Evolutionary conservation across 2,888 invertebrate genomes (phyloP), one percentile per base, ranked within the genome.

Genomic region (Ceramica pisi): DNA sequence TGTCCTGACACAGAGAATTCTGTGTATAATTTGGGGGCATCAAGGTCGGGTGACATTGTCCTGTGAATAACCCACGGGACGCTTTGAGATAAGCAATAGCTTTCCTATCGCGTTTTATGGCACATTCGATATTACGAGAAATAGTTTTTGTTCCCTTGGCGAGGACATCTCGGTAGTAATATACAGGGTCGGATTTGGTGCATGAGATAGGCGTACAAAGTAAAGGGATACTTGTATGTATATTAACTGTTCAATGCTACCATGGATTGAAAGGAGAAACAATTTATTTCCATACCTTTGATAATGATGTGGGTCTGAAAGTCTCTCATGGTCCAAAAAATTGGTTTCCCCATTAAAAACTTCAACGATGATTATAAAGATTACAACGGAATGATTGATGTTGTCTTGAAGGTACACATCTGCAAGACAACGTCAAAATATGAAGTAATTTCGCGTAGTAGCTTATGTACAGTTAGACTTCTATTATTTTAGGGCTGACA

Each of bases 81-180:
- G 84, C 86, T 87, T 82, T 66, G 81, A 88, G 91, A 91, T 90
- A 91, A 89, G 89, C 90, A 90, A 90, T 89, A 88, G 86, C 84
- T 88, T 90, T 90, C 89, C 91, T 91, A 92, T 92, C 91, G 90
- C 87, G 78, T 90, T 91, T 91, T 91, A 91, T 90, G 86, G 89
- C 89, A 87, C 90, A 87, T 90, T 88, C 86, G 87, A 88, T 90
- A 90, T 92, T 91, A 91, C 87, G 87, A 87, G 90, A 86, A 90
- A 92, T 91, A 90, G 90, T 91, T 92, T 91, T 91, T 91, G 90
- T 89, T 89, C 89, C 87, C 87, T 87, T 79, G 81, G 84, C 84
- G 83, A 85, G 78, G 85, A 86, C 85, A 84, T 81, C 82, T 79
- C 80, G 83, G 81, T 88, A 80, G 83, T 80, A 82, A 75, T 78